phyloP scores from a whole-genome alignment of 2,113 vertebrate species.

The Tupaia tana region DNA sequence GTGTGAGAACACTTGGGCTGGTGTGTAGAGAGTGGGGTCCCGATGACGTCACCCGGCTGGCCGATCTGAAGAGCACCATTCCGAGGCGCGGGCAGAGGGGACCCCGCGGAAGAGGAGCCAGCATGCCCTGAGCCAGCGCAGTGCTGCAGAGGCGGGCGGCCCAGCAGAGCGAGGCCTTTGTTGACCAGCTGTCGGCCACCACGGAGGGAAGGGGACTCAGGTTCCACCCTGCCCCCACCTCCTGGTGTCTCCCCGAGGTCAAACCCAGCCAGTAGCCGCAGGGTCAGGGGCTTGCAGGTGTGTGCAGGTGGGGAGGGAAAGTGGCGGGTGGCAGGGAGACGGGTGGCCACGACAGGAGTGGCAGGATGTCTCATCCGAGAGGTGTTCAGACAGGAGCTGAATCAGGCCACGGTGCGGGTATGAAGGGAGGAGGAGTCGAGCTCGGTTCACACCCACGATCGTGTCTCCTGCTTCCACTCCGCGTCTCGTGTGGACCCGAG shows the following conservation, averaged over 20 bases:
- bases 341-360: not conserved
- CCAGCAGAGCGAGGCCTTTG: not conserved
- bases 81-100: not conserved
- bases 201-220: not conserved
- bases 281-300: too few relatives aligned
- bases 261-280: not conserved
- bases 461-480: not conserved
- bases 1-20: not conserved
- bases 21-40: not conserved
- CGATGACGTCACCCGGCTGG: accelerated
- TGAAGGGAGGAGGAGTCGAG: not conserved
- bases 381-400: not conserved
- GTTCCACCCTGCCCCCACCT: not conserved
- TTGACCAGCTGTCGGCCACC: not conserved
- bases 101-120: not conserved
- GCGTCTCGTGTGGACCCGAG: not conserved
- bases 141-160: not conserved
- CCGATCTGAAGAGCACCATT: not conserved
- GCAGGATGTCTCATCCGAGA: not conserved
- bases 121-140: not conserved
- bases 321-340: not conserved
- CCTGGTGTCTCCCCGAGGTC: too few relatives aligned
- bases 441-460: not conserved
- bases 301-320: not conserved
- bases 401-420: not conserved